Conservation (phyloP, 2,888 invertebrate species). For the Rambutsinella grinnellia region DNA sequence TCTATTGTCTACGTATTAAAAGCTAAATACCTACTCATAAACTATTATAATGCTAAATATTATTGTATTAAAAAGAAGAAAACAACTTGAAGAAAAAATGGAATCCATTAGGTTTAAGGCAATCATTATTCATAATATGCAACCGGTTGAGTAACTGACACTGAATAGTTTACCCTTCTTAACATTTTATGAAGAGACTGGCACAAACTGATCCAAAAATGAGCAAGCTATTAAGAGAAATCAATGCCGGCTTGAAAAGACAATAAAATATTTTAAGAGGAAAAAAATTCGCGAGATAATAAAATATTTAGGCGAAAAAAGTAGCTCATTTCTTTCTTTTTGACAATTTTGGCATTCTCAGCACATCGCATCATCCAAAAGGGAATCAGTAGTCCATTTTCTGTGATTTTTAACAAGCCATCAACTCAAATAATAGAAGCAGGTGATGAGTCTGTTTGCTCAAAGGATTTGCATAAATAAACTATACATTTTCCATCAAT, state of each 20-base stretch:
- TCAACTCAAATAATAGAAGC: not conserved
- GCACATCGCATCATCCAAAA: not conserved
- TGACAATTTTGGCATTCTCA: not conserved
- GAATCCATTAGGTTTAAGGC: too few species aligned
- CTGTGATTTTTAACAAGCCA: not conserved
- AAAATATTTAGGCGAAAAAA: not conserved
- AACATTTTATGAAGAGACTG: not conserved
- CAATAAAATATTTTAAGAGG: not conserved
- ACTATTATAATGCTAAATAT: too few species aligned
- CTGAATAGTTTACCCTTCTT: not conserved
- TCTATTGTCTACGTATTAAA: too few species aligned
- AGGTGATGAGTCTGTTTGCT: not conserved
- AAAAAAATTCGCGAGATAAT: not conserved
- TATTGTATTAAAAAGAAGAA: too few species aligned
- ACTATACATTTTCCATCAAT: constrained; percentile 14
- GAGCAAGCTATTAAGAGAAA: not conserved
- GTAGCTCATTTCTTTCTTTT: not conserved
- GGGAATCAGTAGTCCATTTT: not conserved
- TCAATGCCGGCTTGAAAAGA: not conserved
- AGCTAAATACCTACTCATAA: too few species aligned
- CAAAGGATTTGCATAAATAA: constrained; percentile 18
- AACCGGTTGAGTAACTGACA: constrained; percentile 27
- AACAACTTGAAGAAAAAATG: too few species aligned
- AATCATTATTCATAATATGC: too few species aligned
- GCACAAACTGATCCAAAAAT: too few species aligned